phyloP scores from a whole-genome alignment of 2,113 vertebrate genomes.

The Aldabrachelys gigantea region DNA sequence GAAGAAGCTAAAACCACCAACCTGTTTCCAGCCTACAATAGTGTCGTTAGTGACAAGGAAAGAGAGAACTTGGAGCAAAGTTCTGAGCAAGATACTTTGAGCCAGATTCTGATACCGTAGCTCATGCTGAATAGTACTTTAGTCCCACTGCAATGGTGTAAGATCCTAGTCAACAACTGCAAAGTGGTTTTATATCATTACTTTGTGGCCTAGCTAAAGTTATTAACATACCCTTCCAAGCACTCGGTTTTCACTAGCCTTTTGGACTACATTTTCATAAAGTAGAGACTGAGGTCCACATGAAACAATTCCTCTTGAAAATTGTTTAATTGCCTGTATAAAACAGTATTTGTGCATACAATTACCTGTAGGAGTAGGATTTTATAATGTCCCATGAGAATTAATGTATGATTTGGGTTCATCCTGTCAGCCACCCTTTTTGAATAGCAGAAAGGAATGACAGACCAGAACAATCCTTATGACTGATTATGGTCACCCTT shows the following conservation, averaged over 20 bases:
- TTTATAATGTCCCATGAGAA: too few species aligned
- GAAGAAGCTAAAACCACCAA: fast-evolving
- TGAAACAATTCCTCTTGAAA: neutral
- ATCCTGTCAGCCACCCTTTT: too few species aligned
- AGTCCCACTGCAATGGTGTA: neutral
- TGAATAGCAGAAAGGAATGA: too few species aligned
- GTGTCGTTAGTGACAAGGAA: neutral
- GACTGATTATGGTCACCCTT: too few species aligned
- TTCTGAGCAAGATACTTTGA: neutral
- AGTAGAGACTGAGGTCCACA: neutral
- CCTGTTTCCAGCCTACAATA: neutral
- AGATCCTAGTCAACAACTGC: neutral
- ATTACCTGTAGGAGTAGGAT: neutral
- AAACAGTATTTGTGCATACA: neutral
- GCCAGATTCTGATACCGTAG: neutral
- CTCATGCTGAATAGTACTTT: neutral
- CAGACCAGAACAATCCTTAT: too few species aligned
- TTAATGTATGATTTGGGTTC: too few species aligned
- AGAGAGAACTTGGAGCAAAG: neutral
- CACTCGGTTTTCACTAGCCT: neutral
- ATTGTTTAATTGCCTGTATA: neutral
- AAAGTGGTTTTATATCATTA: neutral
- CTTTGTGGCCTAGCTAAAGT: neutral
- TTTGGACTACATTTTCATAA: neutral
- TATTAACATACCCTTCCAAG: neutral